Percentiles rank a stretch among this genome's conserved stretches.
Evolutionary conservation across 2,113 vertebrate genomes (phyloP).

Genomic region (Tricholaema leucomelas): DNA sequence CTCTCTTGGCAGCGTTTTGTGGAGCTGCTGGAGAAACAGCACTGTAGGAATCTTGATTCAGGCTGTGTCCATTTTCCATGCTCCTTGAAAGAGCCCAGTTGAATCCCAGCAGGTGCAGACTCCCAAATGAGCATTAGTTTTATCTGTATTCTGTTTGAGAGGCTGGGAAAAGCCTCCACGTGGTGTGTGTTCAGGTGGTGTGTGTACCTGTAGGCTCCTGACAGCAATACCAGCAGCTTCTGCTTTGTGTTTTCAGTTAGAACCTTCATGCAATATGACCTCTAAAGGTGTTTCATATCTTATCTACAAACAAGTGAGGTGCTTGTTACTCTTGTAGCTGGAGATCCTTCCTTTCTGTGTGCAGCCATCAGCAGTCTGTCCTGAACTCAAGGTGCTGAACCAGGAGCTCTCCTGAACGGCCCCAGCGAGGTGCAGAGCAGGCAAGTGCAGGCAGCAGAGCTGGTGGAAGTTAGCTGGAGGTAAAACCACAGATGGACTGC

Average conservation of each 20-base stretch:
- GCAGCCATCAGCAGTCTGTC: not conserved
- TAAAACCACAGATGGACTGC: accelerated
- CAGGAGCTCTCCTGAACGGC: not conserved
- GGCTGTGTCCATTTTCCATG: not conserved
- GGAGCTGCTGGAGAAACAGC: not conserved
- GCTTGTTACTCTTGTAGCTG: slow-evolving; percentile 3
- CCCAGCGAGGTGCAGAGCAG: not conserved
- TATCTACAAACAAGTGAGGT: not conserved
- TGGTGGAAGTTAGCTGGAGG: not conserved
- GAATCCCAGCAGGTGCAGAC: slow-evolving; percentile 27
- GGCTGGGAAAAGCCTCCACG: not conserved
- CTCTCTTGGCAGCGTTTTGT: not conserved
- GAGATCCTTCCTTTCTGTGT: not conserved
- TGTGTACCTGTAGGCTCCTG: not conserved
- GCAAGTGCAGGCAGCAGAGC: not conserved
- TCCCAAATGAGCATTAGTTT: not conserved
- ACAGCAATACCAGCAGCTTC: not conserved
- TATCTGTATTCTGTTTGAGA: not conserved
- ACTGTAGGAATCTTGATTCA: not conserved
- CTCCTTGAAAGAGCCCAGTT: not conserved
- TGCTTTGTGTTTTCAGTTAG: not conserved
- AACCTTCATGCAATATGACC: not conserved
- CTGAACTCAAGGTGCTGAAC: not conserved
- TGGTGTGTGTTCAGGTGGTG: not conserved
- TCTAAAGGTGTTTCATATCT: not conserved